A percentile compares a stretch with the other conserved stretches of the same genome.
These are phyloP conservation scores for Lepidothrix coronata DNA, from an alignment of 2,113 vertebrate genomes.

Conservation along the genomic window DNA sequence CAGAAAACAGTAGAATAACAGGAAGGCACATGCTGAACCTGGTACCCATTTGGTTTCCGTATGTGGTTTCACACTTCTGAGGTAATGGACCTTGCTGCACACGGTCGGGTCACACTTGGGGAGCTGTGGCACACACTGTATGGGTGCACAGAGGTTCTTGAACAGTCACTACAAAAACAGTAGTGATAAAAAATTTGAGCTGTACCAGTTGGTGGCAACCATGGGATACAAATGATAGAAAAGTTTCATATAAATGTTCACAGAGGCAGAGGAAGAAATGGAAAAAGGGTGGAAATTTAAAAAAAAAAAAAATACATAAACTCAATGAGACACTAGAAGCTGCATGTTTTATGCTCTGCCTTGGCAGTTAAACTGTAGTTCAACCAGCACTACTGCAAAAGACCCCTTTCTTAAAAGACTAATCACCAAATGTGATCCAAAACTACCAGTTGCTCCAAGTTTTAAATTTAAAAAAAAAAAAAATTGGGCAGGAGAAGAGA, in stretches of 20 bases:
- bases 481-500: not conserved
- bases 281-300: not conserved
- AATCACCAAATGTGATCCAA: not conserved
- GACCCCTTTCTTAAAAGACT: not conserved
- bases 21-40: constrained; percentile 25
- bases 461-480: not conserved
- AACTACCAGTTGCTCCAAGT: not conserved
- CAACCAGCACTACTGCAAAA: not conserved
- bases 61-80: not conserved
- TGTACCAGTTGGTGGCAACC: not conserved
- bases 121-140: not conserved
- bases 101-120: not conserved
- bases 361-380: not conserved
- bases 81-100: not conserved
- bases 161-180: not conserved
- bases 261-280: not conserved
- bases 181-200: accelerated
- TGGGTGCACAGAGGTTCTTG: accelerated
- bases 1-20: constrained; percentile 34
- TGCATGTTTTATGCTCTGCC: not conserved
- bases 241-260: not conserved
- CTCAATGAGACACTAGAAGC: not conserved
- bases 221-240: accelerated
- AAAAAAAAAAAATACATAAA: not conserved
- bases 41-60: not conserved